phyloP scores from a whole-genome alignment of 2,888 invertebrate species.

The Macropis europaea region DNA sequence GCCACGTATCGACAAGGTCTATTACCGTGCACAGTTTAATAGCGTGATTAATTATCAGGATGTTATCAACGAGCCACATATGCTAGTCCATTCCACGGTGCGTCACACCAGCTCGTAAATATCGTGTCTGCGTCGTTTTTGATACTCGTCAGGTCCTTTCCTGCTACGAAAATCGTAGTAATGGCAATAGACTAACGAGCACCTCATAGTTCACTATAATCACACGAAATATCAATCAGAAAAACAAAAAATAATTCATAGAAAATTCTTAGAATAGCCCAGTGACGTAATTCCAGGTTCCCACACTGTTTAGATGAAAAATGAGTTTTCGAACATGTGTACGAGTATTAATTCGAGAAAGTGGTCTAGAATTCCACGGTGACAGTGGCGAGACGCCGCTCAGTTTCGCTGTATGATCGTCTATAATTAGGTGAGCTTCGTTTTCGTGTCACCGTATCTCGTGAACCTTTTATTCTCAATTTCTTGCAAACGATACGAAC shows the following conservation, averaged over 20 bases:
- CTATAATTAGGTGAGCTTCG: conserved; percentile 60
- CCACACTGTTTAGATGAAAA: conserved; percentile 1
- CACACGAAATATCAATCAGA: no score
- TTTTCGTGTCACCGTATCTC: conserved; percentile 10
- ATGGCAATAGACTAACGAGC: not conserved
- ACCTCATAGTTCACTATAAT: not conserved
- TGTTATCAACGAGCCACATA: conserved; percentile 40
- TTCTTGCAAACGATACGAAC: no score
- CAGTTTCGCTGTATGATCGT: conserved; percentile 20
- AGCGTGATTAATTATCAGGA: conserved; percentile 43
- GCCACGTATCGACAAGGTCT: not conserved
- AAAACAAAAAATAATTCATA: not conserved
- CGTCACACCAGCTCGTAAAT: not conserved
- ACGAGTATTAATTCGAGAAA: conserved; percentile 8
- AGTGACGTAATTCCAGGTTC: not conserved
- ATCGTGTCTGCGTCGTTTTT: not conserved
- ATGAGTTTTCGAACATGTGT: not conserved
- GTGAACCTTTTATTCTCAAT: not conserved
- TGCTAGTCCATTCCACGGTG: conserved; percentile 8
- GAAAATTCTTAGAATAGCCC: not conserved
- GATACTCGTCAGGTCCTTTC: not conserved
- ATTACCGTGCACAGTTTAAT: conserved; percentile 19
- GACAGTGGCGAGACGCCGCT: conserved; percentile 32
- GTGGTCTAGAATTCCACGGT: conserved; percentile 5
- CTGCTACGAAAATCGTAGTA: not conserved